Evolutionary conservation across 2,797 vertebrate genomes (phyloP), one percentile per base, ranked within the genome.

Genomic region (Gouania willdenowi): DNA sequence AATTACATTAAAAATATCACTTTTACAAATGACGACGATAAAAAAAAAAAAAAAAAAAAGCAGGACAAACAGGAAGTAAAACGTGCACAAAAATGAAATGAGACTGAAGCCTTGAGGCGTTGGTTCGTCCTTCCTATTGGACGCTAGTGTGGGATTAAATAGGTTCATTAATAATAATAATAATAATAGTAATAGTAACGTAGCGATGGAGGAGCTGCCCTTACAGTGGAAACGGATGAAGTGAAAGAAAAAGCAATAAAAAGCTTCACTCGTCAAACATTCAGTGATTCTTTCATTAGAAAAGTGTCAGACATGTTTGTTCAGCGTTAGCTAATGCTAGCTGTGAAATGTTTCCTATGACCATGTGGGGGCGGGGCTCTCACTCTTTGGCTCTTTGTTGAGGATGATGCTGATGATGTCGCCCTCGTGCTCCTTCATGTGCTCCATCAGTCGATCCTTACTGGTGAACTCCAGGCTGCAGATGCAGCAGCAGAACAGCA

Each of bases 321-420:
- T n/a, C n/a, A n/a, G n/a, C n/a, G n/a, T n/a, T n/a, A n/a, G n/a
- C n/a, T n/a, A n/a, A n/a, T n/a, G n/a, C n/a, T n/a, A n/a, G n/a
- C n/a, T 2, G 33, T 66, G 40, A 70, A 52, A 41, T 9, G 20
- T 18, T 44, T 38, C n/a, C n/a, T n/a, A n/a, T n/a, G n/a, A 17
- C 17, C 17, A 5, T 20, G 6, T 2, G 15, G 27, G 13, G 2
- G 6, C 6, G 9, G 21, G 7, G 4, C 33, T 38, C 26, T 88
- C 81, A 89, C 67, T 77, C 70, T 40, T 75, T 62, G 10, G 91
- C 71, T 94, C 92, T 75, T 94, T 98, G 75, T 90, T 99, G 41
- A 99, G 85, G 76, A 99, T 97, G 79, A 98, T 97, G 84, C 90
- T 99, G 81, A 99, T 94, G 52, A 99, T 94, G 85, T 97, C 93